These are phyloP conservation scores for Manis crassicaudata DNA, from an alignment of 2,797 vertebrate species.

Conservation along the genomic window DNA sequence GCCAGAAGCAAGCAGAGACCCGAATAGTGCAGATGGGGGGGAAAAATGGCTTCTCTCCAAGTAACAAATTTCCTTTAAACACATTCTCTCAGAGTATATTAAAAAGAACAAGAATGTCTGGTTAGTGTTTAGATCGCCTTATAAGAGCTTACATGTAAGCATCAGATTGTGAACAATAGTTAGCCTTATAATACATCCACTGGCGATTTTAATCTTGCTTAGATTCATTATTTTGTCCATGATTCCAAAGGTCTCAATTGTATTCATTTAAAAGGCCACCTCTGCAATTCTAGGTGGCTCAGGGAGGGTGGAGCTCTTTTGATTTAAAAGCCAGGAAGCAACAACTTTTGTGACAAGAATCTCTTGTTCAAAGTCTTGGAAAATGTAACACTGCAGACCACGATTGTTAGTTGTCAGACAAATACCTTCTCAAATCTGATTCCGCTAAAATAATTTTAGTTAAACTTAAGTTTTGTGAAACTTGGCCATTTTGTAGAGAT, in stretches of 20 bases:
- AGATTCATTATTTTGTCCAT: constrained; percentile 72
- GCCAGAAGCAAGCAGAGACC: constrained; percentile 77
- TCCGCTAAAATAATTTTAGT: background rate
- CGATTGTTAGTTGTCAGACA: background rate
- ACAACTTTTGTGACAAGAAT: background rate
- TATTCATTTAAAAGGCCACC: background rate
- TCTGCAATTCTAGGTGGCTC: background rate
- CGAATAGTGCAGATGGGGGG: background rate
- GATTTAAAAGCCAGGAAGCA: constrained; percentile 16
- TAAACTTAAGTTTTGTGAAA: constrained; percentile 36
- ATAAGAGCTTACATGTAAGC: constrained; percentile 71
- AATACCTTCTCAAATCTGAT: background rate
- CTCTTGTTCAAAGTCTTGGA: background rate
- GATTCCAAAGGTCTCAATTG: constrained; percentile 63
- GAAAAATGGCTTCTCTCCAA: constrained; percentile 81
- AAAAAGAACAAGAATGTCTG: constrained; percentile 81
- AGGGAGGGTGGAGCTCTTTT: background rate
- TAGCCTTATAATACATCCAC: constrained; percentile 71
- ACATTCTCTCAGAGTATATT: constrained; percentile 76
- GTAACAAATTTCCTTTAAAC: constrained; percentile 81
- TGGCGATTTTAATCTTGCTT: constrained; percentile 70
- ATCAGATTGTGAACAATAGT: constrained; percentile 72
- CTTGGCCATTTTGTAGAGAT: background rate
- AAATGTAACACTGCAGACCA: background rate
- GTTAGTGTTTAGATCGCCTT: constrained; percentile 84